Conservation (phyloP, 2,797 vertebrate genomes). For the Crax fasciolata region DNA sequence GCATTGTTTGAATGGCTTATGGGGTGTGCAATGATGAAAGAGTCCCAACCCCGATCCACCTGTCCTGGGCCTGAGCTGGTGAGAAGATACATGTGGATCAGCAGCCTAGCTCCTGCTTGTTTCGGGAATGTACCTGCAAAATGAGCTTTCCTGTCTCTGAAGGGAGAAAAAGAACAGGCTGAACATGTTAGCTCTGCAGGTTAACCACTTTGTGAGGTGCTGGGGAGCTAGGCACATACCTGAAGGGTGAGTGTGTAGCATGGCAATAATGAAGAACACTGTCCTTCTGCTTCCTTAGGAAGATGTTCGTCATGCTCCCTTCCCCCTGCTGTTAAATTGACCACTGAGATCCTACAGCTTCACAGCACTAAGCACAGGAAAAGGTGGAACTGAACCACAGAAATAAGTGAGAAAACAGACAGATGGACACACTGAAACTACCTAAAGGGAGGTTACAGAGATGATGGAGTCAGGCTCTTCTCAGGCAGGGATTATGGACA, state of each 20-base stretch:
- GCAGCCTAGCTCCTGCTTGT: background rate
- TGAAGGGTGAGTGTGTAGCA: rapidly evolving
- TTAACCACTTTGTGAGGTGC: background rate
- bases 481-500: background rate
- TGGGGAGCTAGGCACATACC: rapidly evolving
- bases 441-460: background rate
- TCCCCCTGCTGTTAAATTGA: background rate
- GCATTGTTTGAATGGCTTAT: background rate
- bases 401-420: background rate
- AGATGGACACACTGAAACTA: background rate
- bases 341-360: background rate
- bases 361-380: background rate
- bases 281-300: background rate
- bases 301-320: background rate
- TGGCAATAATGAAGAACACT: background rate
- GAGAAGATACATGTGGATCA: background rate
- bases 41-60: background rate
- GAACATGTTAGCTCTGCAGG: background rate
- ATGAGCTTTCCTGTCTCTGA: background rate
- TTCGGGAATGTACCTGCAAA: background rate
- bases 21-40: background rate
- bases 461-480: background rate
- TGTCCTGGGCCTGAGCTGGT: background rate
- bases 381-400: background rate
- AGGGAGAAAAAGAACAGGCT: background rate